Conservation (phyloP, 2,797 vertebrate species). For the Euthynnus affinis region DNA sequence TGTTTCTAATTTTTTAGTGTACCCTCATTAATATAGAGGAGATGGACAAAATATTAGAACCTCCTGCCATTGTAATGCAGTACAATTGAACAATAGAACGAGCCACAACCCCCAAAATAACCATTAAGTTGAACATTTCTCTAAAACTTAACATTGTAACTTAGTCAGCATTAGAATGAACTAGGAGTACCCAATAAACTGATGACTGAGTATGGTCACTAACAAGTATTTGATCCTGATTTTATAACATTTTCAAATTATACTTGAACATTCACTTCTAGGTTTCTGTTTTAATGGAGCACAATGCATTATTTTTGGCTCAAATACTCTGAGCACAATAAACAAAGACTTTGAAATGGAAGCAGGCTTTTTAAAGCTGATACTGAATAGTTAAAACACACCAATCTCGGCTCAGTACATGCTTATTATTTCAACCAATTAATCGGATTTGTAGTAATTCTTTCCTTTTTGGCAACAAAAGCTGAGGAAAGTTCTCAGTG, state of each 20-base stretch:
- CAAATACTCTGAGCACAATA: neutral
- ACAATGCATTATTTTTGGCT: constrained; percentile 6
- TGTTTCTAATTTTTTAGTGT: neutral
- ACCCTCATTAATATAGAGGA: neutral
- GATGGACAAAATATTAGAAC: neutral
- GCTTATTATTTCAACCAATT: constrained; percentile 24
- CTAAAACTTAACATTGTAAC: neutral
- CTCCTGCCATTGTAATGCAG: neutral
- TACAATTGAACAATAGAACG: neutral
- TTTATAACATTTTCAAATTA: neutral
- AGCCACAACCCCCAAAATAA: too few species aligned
- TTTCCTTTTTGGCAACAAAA: constrained; percentile 6
- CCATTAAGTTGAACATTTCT: neutral
- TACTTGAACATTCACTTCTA: neutral
- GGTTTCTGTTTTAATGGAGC: neutral
- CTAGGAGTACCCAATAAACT: neutral
- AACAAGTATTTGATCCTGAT: neutral
- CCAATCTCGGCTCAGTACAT: constrained; percentile 4
- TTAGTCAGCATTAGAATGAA: neutral
- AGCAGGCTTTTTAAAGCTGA: constrained; percentile 4
- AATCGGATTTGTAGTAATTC: constrained; percentile 13
- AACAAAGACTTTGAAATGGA: constrained; percentile 6
- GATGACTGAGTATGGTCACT: neutral
- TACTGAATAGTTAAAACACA: constrained; percentile 15
- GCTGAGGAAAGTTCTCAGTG: constrained; percentile 1